phyloP scores from a whole-genome alignment of 2,888 invertebrate genomes.

The Leptinotarsa juncta region DNA sequence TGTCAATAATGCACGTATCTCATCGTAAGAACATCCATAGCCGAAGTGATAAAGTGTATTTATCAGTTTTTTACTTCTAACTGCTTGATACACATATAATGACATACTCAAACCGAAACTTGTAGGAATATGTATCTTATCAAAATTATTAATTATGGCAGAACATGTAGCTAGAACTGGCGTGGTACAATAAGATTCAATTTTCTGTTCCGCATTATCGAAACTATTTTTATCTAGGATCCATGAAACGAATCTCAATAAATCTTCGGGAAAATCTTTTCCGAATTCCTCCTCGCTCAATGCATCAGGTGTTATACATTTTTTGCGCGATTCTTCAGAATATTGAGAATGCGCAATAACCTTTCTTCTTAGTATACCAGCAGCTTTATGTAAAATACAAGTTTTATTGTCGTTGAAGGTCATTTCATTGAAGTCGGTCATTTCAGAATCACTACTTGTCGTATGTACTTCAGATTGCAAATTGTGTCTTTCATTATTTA shows the following conservation, averaged over 20 bases:
- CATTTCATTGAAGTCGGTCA: conserved; percentile 17
- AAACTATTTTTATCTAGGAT: conserved; percentile 9
- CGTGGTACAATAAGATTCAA: conserved; percentile 6
- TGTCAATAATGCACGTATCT: conserved; percentile 7
- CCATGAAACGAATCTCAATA: conserved; percentile 20
- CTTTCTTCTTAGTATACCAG: conserved; percentile 15
- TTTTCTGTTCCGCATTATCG: conserved; percentile 7
- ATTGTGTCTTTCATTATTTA: conserved; percentile 10
- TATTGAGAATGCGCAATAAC: background rate
- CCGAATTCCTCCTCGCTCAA: conserved; percentile 7
- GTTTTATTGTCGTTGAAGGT: conserved; percentile 16
- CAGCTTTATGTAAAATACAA: conserved; percentile 20
- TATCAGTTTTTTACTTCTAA: conserved; percentile 8
- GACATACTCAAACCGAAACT: conserved; percentile 18
- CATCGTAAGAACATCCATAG: conserved; percentile 6
- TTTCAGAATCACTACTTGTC: conserved; percentile 13
- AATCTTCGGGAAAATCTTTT: conserved; percentile 10
- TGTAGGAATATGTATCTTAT: conserved; percentile 18
- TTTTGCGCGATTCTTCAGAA: conserved; percentile 7
- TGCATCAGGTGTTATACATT: conserved; percentile 8
- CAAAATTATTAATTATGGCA: conserved; percentile 13
- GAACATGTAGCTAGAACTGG: conserved; percentile 14
- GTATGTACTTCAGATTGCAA: conserved; percentile 10
- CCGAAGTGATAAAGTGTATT: conserved; percentile 7
- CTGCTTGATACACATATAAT: conserved; percentile 18